Conservation (phyloP, 2,888 invertebrate species). For the Phasia obesa region DNA sequence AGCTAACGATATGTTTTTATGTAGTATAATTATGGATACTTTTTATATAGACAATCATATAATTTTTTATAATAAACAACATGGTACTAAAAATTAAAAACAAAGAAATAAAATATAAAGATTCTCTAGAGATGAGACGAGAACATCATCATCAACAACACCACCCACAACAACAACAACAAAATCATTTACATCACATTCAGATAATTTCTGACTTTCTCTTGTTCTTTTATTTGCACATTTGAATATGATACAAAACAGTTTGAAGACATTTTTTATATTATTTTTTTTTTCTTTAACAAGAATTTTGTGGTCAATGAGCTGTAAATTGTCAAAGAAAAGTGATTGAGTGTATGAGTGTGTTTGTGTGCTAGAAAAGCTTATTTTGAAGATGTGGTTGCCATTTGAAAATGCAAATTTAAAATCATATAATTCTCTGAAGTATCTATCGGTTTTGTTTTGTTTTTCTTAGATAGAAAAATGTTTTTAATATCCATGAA, state of each 20-base stretch:
- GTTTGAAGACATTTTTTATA: constrained; percentile 15
- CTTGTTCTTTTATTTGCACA: neutral
- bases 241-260: constrained; percentile 24
- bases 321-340: constrained; percentile 51
- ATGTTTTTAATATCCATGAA: too few species aligned
- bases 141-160: constrained; percentile 12
- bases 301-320: constrained; percentile 66
- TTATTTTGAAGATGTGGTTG: constrained; percentile 16
- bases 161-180: constrained; percentile 6
- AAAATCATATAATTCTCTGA: too few species aligned
- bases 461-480: too few species aligned
- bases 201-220: neutral
- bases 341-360: neutral
- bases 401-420: neutral
- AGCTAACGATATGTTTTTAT: too few species aligned
- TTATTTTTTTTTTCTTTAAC: constrained; percentile 30
- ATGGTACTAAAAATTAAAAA: too few species aligned
- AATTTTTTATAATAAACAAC: constrained; percentile 10
- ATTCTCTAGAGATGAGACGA: constrained; percentile 6
- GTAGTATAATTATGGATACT: neutral
- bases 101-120: neutral
- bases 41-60: neutral
- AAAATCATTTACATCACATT: constrained; percentile 14
- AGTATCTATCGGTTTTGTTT: too few species aligned
- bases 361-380: neutral